These are phyloP conservation scores for Pantala flavescens DNA, from an alignment of 1,140 invertebrate genomes.

Conservation along the genomic window DNA sequence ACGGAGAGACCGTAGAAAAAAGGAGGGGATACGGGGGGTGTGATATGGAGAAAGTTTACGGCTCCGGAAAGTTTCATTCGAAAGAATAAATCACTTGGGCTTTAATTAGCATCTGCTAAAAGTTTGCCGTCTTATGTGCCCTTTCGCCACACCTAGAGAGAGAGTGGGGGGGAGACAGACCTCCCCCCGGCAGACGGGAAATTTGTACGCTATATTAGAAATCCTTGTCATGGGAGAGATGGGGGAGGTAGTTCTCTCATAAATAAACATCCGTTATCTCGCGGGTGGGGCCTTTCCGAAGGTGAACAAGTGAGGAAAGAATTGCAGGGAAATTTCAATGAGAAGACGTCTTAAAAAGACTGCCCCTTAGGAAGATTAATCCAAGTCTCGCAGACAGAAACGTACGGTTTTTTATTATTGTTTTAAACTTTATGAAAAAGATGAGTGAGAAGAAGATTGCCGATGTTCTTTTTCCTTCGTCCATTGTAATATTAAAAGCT, in stretches of 20 bases:
- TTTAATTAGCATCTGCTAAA: constrained; percentile 1
- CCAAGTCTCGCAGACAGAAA: too few relatives aligned
- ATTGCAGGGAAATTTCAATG: too few relatives aligned
- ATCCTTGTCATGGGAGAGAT: neutral
- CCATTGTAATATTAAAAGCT: too few relatives aligned
- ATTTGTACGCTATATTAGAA: constrained; percentile 8
- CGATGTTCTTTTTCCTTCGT: too few relatives aligned
- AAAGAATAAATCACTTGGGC: neutral
- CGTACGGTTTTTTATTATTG: too few relatives aligned
- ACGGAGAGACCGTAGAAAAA: neutral
- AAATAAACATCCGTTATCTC: constrained; percentile 1
- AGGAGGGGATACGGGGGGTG: neutral
- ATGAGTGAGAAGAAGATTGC: too few relatives aligned
- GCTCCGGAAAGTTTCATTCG: neutral
- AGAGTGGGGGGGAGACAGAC: neutral
- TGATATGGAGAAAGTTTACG: constrained; percentile 7
- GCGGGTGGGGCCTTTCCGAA: neutral
- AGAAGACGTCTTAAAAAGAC: too few relatives aligned
- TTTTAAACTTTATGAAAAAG: too few relatives aligned
- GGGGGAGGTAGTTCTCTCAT: neutral
- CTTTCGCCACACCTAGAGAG: neutral
- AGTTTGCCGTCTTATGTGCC: neutral
- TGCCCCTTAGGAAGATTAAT: too few relatives aligned
- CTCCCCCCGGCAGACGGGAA: neutral
- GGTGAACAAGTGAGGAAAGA: too few relatives aligned